Evolutionary conservation across 2,113 vertebrate genomes (phyloP), one percentile per base, ranked within the genome.

Genomic region (Stigmatopora argus): DNA sequence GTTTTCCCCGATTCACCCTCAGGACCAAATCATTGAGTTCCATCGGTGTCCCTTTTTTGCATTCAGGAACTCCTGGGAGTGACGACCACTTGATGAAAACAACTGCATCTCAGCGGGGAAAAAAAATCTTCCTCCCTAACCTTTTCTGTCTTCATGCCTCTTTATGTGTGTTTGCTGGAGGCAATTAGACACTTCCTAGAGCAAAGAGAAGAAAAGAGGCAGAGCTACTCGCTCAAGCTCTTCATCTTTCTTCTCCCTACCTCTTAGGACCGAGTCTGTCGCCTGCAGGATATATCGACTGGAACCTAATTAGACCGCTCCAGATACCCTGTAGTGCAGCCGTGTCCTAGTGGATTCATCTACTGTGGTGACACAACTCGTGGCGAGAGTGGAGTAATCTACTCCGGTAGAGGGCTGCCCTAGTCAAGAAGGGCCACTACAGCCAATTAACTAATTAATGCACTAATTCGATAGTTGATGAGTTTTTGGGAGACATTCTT

Each of bases 11-110:
- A 52, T 64, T 75, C 65, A 65, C 77, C 87, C 64, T 23, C 80
- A 64, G 74, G 80, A 74, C 71, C 47, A 83, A 89, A 79, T 81
- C 85, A 78, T 78, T 75, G 80, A 84, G 84, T 86, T 79, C 75
- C 83, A 86, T 84, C 85, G 78, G 56, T 70, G 77, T 83, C 85
- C 79, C 84, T 87, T 89, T 83, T 83, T 83, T 84, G 80, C 84
- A 69, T 73, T 45, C 68, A n/a, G 45, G 62, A 70, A 48, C 66
- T 38, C 59, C 70, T 13, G 58, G 67, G 65, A 56, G 61, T 69
- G 67, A 35, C 38, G 65, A 52, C 64, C 70, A 31, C 67, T 63
- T 82, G 84, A 86, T 81, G 70, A 83, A 80, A 79, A 41, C 6
- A 38, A 58, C 76, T 75, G 12, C 57, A 44, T 73, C 45, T 58